Evolutionary conservation across 2,797 vertebrate genomes (phyloP), one percentile per base, ranked within the genome.

Genomic region (Coranthus polyacanthus): DNA sequence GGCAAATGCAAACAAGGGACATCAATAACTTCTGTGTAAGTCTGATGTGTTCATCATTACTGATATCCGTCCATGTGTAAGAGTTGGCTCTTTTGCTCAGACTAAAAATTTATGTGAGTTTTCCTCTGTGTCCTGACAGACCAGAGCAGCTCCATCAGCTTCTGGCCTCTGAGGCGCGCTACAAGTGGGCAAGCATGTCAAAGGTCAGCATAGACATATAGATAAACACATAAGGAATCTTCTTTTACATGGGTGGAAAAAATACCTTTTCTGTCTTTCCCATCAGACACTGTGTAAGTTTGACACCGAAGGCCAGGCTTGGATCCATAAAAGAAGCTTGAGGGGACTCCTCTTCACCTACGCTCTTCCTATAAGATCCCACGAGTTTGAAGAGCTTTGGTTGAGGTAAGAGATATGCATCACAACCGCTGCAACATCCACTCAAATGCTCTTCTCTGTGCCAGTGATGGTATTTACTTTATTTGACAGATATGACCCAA

Each of bases 11-110:
- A 82, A 21, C 12, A 11, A 16, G 36, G 64, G 26, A 38, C 39
- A n/a, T 13, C 51, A 46, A 12, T 29, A 8, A 22, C 22, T 32
- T 66, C 72, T 32, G 76, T 78, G 86, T 89, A 78, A 87, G 89
- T 47, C 10, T 58, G 13, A 47, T 6, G 3, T 4, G 12, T 6
- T 51, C 3, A 2, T 39, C 44, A 2, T 32, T 13, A 2, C 21
- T 50, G 22, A 51, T 52, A 32, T 52, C 21, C 8, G 12, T n/a
- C 0, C 9, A 26, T 34, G 44, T 39, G 6, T 10, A 39, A 26
- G 11, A 36, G 13, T 11, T 52, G 34, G 8, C 6, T 6, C n/a
- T 5, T 26, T 10, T 10, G 29, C 10, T 32, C 10, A 42, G 17
- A 42, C 16, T 42, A 17, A 9, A 15, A n/a, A 9, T 15, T 11